Conservation (phyloP, 2,113 vertebrate species). For the Pogona vitticeps region DNA sequence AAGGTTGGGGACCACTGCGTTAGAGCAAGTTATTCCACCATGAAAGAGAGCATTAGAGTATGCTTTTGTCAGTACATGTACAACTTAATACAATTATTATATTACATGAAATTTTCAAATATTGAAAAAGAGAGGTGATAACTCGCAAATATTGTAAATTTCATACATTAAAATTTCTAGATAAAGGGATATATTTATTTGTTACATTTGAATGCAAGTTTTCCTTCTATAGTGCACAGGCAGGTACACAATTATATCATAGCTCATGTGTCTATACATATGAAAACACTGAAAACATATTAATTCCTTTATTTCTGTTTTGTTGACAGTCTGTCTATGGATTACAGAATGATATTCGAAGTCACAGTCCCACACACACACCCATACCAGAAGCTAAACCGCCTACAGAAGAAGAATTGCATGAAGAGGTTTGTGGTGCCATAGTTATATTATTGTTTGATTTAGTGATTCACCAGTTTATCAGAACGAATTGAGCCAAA, state of each 20-base stretch:
- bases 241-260: neutral
- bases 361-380: constrained; percentile 93
- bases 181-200: neutral
- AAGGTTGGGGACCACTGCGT: no score
- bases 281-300: constrained; percentile 11
- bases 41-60: neutral
- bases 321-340: constrained; percentile 90
- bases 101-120: no score
- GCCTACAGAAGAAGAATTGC: constrained; percentile 92
- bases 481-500: constrained; percentile 18
- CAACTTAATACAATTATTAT: no score
- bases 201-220: neutral
- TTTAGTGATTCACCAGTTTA: neutral
- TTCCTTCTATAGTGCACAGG: neutral
- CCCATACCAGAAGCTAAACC: constrained; percentile 91
- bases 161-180: neutral
- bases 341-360: constrained; percentile 94
- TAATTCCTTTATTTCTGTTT: constrained; percentile 52
- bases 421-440: constrained; percentile 84
- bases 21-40: neutral
- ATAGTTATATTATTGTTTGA: neutral
- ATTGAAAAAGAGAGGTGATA: no score
- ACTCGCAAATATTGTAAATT: neutral
- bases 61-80: neutral
- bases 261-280: neutral